Conservation (phyloP, 2,888 invertebrate species). For the Scaptomyza cyrtandrae region DNA sequence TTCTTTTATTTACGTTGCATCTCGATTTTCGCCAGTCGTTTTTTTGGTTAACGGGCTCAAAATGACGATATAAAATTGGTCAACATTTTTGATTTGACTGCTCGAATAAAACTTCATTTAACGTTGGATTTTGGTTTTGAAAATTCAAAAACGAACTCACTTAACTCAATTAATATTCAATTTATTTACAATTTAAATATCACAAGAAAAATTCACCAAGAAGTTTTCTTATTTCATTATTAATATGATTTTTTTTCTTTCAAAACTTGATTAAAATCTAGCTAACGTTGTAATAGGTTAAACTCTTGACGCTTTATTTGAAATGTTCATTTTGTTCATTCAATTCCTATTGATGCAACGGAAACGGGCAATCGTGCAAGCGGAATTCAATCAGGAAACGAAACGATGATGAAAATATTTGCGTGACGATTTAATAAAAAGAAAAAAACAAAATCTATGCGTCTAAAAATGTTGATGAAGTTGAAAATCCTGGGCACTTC, state of each 20-base stretch:
- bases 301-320: slow-evolving; percentile 11
- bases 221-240: background rate
- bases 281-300: background rate
- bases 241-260: background rate
- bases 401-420: slow-evolving; percentile 76
- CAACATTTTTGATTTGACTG: no score
- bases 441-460: slow-evolving; percentile 45
- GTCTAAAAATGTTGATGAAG: slow-evolving; percentile 58
- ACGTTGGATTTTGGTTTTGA: background rate
- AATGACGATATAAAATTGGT: background rate
- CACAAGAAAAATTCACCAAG: background rate
- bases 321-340: slow-evolving; percentile 11
- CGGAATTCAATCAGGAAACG: slow-evolving; percentile 76
- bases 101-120: background rate
- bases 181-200: no score
- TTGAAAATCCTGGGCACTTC: slow-evolving; percentile 31
- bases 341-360: slow-evolving; percentile 25
- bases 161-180: no score
- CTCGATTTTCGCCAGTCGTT: slow-evolving; percentile 1
- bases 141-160: no score
- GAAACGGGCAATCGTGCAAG: slow-evolving; percentile 52
- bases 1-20: background rate
- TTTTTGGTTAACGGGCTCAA: background rate
- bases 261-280: background rate
- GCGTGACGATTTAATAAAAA: slow-evolving; percentile 53